Conservation (phyloP, 2,888 invertebrate species). For the Sesia apiformis region DNA sequence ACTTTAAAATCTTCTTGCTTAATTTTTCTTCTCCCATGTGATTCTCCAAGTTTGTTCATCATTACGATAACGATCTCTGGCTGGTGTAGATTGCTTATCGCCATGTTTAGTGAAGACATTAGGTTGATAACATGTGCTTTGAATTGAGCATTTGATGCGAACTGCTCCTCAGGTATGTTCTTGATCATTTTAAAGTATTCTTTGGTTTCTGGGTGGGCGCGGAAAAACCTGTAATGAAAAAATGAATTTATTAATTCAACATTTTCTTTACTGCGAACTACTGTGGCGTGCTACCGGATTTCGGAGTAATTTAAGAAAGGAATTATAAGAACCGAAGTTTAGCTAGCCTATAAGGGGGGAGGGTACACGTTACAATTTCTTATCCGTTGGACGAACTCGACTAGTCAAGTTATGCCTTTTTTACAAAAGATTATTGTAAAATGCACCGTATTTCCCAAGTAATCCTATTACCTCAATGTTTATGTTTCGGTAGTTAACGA, state of each 20-base stretch:
- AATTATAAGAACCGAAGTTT: too few relatives aligned
- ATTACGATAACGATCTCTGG: slow-evolving; percentile 58
- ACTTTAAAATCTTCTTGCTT: slow-evolving; percentile 49
- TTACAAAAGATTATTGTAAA: too few relatives aligned
- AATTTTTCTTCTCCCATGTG: slow-evolving; percentile 48
- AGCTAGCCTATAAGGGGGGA: too few relatives aligned
- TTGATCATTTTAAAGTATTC: slow-evolving; percentile 57
- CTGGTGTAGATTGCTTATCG: slow-evolving; percentile 50
- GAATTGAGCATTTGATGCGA: slow-evolving; percentile 50
- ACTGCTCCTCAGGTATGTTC: slow-evolving; percentile 45
- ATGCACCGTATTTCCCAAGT: too few relatives aligned
- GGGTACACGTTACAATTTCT: too few relatives aligned
- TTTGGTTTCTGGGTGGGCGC: slow-evolving; percentile 47
- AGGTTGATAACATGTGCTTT: slow-evolving; percentile 65
- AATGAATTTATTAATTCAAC: neutral
- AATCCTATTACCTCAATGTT: too few relatives aligned
- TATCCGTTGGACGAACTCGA: too few relatives aligned
- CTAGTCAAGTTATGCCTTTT: too few relatives aligned
- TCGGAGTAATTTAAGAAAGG: too few relatives aligned
- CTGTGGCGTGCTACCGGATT: neutral
- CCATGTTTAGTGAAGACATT: slow-evolving; percentile 53
- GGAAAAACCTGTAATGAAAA: slow-evolving; percentile 39
- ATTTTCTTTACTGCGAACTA: neutral
- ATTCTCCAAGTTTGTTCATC: slow-evolving; percentile 61
- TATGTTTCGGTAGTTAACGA: too few relatives aligned